Evolutionary conservation across 1,140 invertebrate genomes (phyloP), one percentile per base, ranked within the genome.

Genomic region (Euwallacea similis): DNA sequence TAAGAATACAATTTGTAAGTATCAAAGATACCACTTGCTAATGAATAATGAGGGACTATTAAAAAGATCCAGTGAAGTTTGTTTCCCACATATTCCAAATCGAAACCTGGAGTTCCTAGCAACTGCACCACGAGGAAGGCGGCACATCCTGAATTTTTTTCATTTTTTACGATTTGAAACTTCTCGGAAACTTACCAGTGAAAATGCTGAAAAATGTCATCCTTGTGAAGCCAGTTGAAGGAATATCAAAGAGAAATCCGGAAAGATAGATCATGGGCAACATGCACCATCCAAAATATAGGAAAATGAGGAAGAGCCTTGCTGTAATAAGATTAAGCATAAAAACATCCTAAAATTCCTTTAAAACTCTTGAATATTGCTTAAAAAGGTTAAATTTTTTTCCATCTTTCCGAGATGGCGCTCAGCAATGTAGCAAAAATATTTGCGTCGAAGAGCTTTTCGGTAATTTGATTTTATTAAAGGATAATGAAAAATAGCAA

Each of bases 21-120:
- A 15, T 77, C 73, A n/a, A 68, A 47, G 15, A 82, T 77, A 0
- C 73, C 78, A 54, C 80, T 81, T 0, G 82, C 76, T 9, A 93
- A 81, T 73, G 88, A 87, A 81, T 92, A 93, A 61, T 91, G 88
- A 0, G 92, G 92, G 63, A 92, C 84, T 43, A 91, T 79, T 68
- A 86, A 83, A 75, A 93, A 88, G 43, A 91, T 77, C 75, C 84
- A 84, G 75, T 91, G 88, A 67, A 93, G 80, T 10, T 85, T 81
- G 8, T 84, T 76, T 6, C 88, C 89, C 0, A 88, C 84, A 44
- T 85, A 56, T 66, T 82, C 79, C 10, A 91, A 82, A 46, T 87
- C 81, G 7, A 89, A 77, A 15, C 82, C 80, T 1, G 86, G 85
- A 8, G 87, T 81, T 33, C 84, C 83, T 16, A 92, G 78, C 42